Conservation (phyloP, 2,888 invertebrate species). For the Chromoteleia sp. region DNA sequence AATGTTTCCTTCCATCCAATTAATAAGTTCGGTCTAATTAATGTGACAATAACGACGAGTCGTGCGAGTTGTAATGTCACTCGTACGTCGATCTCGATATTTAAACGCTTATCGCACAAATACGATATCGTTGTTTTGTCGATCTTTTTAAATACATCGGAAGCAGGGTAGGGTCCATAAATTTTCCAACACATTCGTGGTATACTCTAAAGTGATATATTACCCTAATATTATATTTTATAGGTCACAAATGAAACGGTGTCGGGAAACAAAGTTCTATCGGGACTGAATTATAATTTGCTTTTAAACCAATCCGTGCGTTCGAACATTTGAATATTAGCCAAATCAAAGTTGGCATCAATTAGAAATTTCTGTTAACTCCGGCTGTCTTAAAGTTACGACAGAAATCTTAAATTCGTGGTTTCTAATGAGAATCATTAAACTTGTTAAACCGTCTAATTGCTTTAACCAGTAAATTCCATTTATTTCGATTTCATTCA, state of each 20-base stretch:
- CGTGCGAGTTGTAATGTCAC: background rate
- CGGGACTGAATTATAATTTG: background rate
- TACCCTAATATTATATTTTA: background rate
- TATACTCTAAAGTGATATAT: background rate
- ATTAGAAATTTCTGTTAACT: background rate
- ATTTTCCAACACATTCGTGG: background rate
- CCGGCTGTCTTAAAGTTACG: background rate
- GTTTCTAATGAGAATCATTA: too few species aligned
- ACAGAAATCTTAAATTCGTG: too few species aligned
- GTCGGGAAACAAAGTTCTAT: background rate
- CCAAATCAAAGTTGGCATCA: too few species aligned
- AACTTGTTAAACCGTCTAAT: too few species aligned
- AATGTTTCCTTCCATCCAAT: constrained; percentile 8
- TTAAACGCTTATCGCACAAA: background rate
- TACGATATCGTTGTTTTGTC: background rate
- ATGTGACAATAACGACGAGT: background rate
- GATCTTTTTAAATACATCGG: background rate
- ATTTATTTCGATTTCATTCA: too few species aligned
- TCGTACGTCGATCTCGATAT: background rate
- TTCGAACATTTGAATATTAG: background rate
- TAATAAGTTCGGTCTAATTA: background rate
- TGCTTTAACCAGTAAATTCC: too few species aligned
- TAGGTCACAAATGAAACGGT: background rate
- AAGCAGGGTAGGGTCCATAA: background rate
- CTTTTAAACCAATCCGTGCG: background rate